Evolutionary conservation across 2,113 vertebrate genomes (phyloP).

Genomic region (Balaenoptera acutorostrata): DNA sequence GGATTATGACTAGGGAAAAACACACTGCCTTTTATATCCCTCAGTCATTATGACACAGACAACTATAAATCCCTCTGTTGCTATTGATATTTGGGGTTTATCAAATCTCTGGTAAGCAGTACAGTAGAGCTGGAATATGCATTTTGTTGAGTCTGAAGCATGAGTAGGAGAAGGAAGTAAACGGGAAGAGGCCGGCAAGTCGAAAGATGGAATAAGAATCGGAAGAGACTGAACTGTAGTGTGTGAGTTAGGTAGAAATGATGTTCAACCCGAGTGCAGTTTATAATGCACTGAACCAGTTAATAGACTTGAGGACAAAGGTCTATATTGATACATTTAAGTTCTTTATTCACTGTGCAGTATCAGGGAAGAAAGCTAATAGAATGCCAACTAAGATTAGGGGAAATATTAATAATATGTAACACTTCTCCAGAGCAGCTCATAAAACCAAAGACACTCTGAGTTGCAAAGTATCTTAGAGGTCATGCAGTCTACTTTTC

Average conservation of each 20-base stretch:
- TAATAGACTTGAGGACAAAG: constrained; percentile 56
- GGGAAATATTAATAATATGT: constrained; percentile 63
- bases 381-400: constrained; percentile 51
- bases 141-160: not conserved
- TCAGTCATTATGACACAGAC: not conserved
- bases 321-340: constrained; percentile 56
- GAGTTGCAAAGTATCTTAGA: constrained; percentile 39
- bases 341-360: not conserved
- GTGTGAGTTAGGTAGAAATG: constrained; percentile 42
- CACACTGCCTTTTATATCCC: not conserved
- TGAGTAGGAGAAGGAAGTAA: not conserved
- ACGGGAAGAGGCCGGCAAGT: not conserved
- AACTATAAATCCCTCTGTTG: constrained; percentile 35
- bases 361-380: constrained; percentile 58
- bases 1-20: not conserved
- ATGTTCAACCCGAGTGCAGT: not conserved
- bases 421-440: constrained; percentile 1
- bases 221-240: constrained; percentile 36
- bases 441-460: constrained; percentile 46
- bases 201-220: constrained; percentile 24
- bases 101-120: constrained; percentile 44
- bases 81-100: constrained; percentile 47
- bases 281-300: constrained; percentile 16
- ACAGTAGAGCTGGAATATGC: not conserved
- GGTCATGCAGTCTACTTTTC: constrained; percentile 9